Base-by-base conservation (phyloP, 1,140 invertebrate genomes). In the Thaumatotibia leucotreta region DNA sequence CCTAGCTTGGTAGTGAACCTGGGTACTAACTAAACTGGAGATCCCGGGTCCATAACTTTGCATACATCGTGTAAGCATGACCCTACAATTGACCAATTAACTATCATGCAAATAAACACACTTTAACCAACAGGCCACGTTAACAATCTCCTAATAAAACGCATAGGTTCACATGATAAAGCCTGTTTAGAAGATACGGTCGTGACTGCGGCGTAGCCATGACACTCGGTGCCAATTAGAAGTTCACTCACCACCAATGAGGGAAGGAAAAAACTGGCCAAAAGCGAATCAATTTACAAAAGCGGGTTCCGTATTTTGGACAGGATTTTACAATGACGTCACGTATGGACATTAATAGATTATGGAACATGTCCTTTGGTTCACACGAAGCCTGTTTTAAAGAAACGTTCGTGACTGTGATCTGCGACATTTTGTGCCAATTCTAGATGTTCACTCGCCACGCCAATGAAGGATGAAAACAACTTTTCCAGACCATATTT, bases 401-500 rank as follows among this genome's bases (percentile, higher is more conserved):
- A 39, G 9, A n/a, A 11, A 39, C 33, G 4, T 64, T 73, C 73
- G 70, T 74, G 75, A 77, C 68, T 64, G n/a, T 22, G 6, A 50
- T 72, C 68, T 69, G 73, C 71, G 66, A 61, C 70, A 69, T 70
- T n/a, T 73, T 68, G 32, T 73, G 70, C 66, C 75, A 80, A 80
- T 80, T n/a, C n/a, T 80, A 78, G 69, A 76, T 84, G 83, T 84
- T 86, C 82, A 86, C 61, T 39, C 33, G 14, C 33, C 3, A 54
- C 73, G 61, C 67, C 69, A 72, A 71, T 69, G 66, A 67, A 63
- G 70, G 66, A 65, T 65, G 58, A n/a, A 39, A 39, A 39, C 10
- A 39, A 39, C 33, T 10, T n/a, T n/a, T n/a, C n/a, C n/a, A n/a
- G n/a, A n/a, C n/a, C n/a, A n/a, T n/a, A n/a, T n/a, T n/a, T n/a